Base-by-base conservation (phyloP, 2,888 invertebrate genomes). In the Crepidodera aurea region DNA sequence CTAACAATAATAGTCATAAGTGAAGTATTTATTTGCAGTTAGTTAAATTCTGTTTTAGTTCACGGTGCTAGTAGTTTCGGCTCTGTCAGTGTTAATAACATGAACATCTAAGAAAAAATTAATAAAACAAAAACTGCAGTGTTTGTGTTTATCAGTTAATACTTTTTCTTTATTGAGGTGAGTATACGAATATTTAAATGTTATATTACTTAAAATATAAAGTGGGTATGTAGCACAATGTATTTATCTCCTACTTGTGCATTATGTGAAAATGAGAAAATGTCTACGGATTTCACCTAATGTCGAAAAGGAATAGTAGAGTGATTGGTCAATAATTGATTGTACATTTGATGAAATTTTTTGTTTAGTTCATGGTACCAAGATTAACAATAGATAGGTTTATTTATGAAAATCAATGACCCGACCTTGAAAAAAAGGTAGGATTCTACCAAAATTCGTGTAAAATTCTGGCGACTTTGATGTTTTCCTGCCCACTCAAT, bases 401-500 rank as follows among this genome's bases (percentile, higher is more conserved):
- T 44, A 39, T 57, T 63, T 50, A 55, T 34, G 55, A 63, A 63
- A 63, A 63, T 63, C 63, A 59, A 63, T 63, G 59, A 59, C 59
- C 63, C 48, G 63, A 63, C 63, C 63, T 63, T 63, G 63, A 63
- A 59, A 58, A 54, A 39, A 39, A 53, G 29, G 62, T 50, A 50
- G 62, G 46, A 54, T 48, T 54, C 48, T 51, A 59, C 34, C 59
- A 55, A 55, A 63, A 55, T 37, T 58, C 50, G 50, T 32, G 44
- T 58, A 59, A 55, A 63, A 50, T 62, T 60, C 66, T 59, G 62
- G 60, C 62, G 59, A 64, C 61, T 61, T 55, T 57, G 22, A 48
- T 64, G 59, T 59, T 61, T 60, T 50, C 46, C 62, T 61, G 32
- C 66, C 66, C 66, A 64, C 59, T 57, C 56, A 57, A 57, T 61